Base-by-base conservation (phyloP, 2,113 vertebrate genomes). In the Callocephalon fimbriatum region DNA sequence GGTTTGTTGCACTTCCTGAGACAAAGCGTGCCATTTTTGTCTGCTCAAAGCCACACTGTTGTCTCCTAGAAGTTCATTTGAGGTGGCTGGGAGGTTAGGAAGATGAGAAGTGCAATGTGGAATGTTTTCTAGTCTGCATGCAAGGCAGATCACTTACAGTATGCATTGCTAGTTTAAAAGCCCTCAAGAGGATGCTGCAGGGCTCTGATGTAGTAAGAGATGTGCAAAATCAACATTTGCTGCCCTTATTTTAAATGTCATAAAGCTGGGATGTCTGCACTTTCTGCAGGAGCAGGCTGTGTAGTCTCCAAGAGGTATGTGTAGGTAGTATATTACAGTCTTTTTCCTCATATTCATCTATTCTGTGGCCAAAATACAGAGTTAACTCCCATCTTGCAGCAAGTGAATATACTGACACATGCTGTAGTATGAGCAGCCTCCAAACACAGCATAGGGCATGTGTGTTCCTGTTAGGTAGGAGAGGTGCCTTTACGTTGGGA, bases 71-170 rank as follows among this genome's bases (percentile, higher is more conserved):
- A 66, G 48, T 73, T 97, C 92, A 91, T 13, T 25, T 93, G 86
- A 88, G 63, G 35, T 83, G 59, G 54, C 19, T 70, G 59, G 53
- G 51, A 61, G n/a, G 45, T 79, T 81, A 80, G 80, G 70, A 94
- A 93, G 75, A 51, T 35, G 76, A 93, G 83, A 88, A 68, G 61
- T 86, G 50, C 82, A 87, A 74, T 42, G 29, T 37, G 45, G 92
- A 89, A 67, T 35, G 38, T 94, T 95, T 98, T 89, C 88, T 90
- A 54, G 85, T 62, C 59, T 94, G 85, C 58, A 68, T 90, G 94
- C 71, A 77, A 96, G 90, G 72, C 65, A 94, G 67, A 74, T 90
- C 45, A 70, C n/a, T 91, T 82, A 50, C 29, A 62, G 18, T 59
- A 38, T 63, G 62, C 4, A 5, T 29, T 77, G 45, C 70, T 92